A percentile compares a stretch with the other conserved stretches of the same genome.
Evolutionary conservation across 2,113 vertebrate genomes (phyloP).

Genomic region (Tinamus guttatus): DNA sequence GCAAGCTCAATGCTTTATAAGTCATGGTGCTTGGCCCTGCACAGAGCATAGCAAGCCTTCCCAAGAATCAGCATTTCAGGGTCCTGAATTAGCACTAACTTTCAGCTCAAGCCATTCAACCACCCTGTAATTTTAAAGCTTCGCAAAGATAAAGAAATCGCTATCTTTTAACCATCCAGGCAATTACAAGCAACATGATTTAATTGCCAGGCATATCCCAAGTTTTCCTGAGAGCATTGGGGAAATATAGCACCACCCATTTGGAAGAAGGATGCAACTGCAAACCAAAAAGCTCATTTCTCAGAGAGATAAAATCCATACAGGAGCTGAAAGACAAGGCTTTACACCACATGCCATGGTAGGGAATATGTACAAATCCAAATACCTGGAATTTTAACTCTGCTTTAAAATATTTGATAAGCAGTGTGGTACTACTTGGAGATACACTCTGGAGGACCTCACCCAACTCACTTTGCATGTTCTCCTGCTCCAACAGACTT

Average conservation of each 20-base stretch:
- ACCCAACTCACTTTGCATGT: background rate
- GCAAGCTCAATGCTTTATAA: background rate
- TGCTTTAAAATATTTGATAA: background rate
- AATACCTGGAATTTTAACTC: background rate
- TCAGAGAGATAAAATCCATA: background rate
- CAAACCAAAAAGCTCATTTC: background rate
- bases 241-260: background rate
- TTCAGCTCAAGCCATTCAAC: background rate
- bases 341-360: background rate
- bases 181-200: slow-evolving; percentile 18
- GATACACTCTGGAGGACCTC: background rate
- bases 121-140: background rate
- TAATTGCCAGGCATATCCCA: background rate
- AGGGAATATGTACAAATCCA: background rate
- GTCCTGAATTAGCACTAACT: background rate
- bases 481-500: background rate
- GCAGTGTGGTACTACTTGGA: background rate
- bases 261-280: background rate
- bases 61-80: background rate
- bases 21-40: background rate
- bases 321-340: background rate
- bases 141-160: background rate
- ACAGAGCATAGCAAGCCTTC: background rate
- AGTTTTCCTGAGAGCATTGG: background rate
- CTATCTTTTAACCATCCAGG: slow-evolving; percentile 28